Evolutionary conservation across 2,888 invertebrate genomes (phyloP).

Genomic region (Ellobium chinense): DNA sequence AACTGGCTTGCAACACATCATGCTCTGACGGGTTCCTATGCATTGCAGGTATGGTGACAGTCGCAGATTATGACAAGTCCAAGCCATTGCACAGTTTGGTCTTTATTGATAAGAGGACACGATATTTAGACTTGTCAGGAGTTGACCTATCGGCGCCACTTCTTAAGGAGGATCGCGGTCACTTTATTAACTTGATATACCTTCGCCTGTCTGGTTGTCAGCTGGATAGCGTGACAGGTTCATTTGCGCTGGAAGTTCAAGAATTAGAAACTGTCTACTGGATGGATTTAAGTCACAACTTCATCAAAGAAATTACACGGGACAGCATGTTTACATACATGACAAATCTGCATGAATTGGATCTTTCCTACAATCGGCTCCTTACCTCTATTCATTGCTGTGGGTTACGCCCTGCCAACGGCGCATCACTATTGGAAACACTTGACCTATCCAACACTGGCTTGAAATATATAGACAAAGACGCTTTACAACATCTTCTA

Average conservation of each 20-base stretch:
- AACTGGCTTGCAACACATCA: conserved; percentile 8
- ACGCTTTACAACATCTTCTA: too few species aligned
- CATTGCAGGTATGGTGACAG: neutral
- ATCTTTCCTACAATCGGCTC: neutral
- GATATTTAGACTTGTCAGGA: conserved; percentile 1
- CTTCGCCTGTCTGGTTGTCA: neutral
- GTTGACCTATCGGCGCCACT: neutral
- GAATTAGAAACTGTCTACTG: neutral
- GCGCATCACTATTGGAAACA: too few species aligned
- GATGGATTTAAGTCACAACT: neutral
- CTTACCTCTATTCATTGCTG: too few species aligned
- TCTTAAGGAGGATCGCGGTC: neutral
- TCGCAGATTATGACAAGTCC: neutral
- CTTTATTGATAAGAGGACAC: neutral
- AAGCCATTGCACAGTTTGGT: neutral
- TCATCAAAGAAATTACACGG: neutral
- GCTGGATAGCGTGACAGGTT: neutral
- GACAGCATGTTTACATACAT: neutral
- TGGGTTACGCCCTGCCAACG: too few species aligned
- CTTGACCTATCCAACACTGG: too few species aligned
- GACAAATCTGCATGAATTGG: neutral
- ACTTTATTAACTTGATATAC: neutral
- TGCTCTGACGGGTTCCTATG: conserved; percentile 20
- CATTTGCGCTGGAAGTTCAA: neutral
- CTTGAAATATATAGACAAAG: too few species aligned